phyloP scores from a whole-genome alignment of 2,888 invertebrate species.

The Polyommatus iphigenia region DNA sequence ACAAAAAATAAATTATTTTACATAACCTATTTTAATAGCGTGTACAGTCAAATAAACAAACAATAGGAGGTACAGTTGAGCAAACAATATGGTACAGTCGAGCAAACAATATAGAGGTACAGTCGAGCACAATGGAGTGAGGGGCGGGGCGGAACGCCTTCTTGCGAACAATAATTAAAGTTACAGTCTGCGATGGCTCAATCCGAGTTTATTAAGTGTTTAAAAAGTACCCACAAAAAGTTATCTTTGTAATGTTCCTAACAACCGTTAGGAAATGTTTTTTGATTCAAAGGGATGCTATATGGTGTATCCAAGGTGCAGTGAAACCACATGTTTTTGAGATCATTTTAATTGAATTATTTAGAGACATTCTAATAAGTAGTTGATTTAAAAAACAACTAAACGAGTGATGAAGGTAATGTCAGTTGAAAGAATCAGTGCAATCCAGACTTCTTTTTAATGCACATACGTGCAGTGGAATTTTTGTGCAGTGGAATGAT shows the following conservation, averaged over 20 bases:
- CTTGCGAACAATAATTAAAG: slow-evolving; percentile 67
- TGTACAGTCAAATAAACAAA: slow-evolving; percentile 24
- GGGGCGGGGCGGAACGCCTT: slow-evolving; percentile 71
- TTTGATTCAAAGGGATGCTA: not conserved
- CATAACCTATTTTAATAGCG: not conserved
- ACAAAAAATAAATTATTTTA: not conserved
- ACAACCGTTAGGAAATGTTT: not conserved
- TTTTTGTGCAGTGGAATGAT: too few relatives aligned
- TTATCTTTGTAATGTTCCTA: not conserved
- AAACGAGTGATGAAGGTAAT: too few relatives aligned
- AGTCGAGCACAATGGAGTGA: slow-evolving; percentile 60
- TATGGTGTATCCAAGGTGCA: too few relatives aligned
- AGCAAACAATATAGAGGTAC: slow-evolving; percentile 45
- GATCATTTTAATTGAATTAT: too few relatives aligned
- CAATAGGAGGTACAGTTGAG: not conserved
- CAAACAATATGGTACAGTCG: slow-evolving; percentile 19
- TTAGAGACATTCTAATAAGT: too few relatives aligned
- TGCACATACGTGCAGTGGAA: too few relatives aligned
- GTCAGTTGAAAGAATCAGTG: too few relatives aligned
- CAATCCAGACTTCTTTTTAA: too few relatives aligned
- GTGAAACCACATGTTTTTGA: too few relatives aligned
- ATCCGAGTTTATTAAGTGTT: slow-evolving; percentile 21
- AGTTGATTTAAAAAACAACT: too few relatives aligned
- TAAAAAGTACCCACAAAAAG: slow-evolving; percentile 1
- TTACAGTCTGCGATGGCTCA: slow-evolving; percentile 47